phyloP scores from a whole-genome alignment of 1,140 invertebrate species.

The Pollicipes pollicipes region DNA sequence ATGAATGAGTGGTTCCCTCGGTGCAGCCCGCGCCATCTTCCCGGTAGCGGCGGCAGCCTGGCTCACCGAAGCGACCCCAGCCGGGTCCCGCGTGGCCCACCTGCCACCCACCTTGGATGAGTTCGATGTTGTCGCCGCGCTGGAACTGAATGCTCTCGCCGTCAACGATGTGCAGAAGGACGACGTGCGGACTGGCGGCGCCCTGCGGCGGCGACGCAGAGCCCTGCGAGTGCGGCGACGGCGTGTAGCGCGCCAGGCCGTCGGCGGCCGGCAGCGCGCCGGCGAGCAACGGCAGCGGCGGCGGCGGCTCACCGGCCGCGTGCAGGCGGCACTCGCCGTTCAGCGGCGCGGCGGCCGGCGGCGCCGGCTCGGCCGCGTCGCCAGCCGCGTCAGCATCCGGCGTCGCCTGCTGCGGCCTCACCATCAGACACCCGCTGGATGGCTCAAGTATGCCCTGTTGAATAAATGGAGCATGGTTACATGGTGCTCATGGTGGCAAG shows the following conservation, averaged over 20 bases:
- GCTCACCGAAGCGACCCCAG: no score
- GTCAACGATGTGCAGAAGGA: not conserved
- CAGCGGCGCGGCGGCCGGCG: not conserved
- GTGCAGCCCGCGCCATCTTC: no score
- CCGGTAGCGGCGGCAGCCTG: no score
- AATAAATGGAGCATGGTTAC: no score
- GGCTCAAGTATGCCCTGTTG: no score
- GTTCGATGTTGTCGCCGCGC: not conserved
- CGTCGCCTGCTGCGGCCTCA: not conserved
- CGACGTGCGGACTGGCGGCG: conserved; percentile 7
- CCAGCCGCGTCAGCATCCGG: no score
- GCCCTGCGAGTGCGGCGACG: conserved; percentile 3
- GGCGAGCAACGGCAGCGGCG: not conserved
- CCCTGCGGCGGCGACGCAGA: conserved; percentile 8
- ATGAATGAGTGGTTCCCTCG: no score
- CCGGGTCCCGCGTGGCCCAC: no score
- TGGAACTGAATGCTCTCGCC: conserved; percentile 7
- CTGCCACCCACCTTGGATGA: not conserved
- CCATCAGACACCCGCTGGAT: not conserved
- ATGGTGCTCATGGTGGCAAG: no score
- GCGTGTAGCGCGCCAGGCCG: not conserved
- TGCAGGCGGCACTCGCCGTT: not conserved
- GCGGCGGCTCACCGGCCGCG: no score
- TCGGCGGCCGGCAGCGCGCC: not conserved
- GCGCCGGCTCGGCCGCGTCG: not conserved